A percentile compares a stretch with the other conserved stretches of the same genome.
Evolutionary conservation across 1,140 invertebrate species (phyloP).

Genomic region (Zaprionus tsacasi): DNA sequence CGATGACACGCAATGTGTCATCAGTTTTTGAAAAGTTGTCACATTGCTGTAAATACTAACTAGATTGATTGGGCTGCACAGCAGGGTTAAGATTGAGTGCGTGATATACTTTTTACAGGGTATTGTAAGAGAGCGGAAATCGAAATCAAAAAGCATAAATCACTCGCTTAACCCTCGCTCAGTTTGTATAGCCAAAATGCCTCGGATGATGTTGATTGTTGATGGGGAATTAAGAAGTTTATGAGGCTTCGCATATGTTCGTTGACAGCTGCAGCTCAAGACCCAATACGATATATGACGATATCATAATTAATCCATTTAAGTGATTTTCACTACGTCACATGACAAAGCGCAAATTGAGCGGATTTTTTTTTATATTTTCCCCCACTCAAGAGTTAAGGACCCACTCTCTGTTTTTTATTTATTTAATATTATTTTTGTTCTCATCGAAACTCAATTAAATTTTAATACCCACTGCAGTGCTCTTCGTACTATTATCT

Average conservation of each 20-base stretch:
- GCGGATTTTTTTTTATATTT: neutral
- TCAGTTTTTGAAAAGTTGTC: neutral
- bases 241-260: neutral
- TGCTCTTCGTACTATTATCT: neutral
- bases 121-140: slow-evolving; percentile 18
- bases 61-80: neutral
- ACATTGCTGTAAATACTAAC: neutral
- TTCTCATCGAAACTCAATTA: neutral
- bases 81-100: neutral
- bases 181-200: slow-evolving; percentile 19
- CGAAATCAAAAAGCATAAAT: slow-evolving; percentile 24
- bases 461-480: neutral
- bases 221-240: slow-evolving; percentile 16
- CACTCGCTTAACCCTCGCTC: slow-evolving; percentile 15
- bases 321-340: slow-evolving; percentile 11
- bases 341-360: neutral
- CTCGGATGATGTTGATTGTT: slow-evolving; percentile 1
- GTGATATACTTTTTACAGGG: neutral
- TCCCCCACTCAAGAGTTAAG: neutral
- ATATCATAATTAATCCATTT: slow-evolving; percentile 19
- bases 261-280: slow-evolving; percentile 11
- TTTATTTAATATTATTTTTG: neutral
- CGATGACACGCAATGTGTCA: neutral
- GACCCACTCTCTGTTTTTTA: neutral
- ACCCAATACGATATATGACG: neutral